Conservation (phyloP, 2,113 vertebrate genomes). For the Eleginops maclovinus region DNA sequence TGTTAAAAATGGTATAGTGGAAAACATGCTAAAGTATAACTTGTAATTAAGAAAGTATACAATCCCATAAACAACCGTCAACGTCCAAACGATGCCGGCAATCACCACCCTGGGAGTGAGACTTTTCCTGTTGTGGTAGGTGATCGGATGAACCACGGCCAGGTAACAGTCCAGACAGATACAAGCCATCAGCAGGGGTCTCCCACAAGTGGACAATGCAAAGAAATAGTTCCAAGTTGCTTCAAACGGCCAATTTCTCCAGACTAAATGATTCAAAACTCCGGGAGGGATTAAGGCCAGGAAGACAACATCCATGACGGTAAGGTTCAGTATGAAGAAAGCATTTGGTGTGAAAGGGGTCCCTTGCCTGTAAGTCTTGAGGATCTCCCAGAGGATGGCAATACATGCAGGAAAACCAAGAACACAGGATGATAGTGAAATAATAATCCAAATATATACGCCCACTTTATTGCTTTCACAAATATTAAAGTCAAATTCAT, state of each 20-base stretch:
- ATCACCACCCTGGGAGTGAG: slow-evolving; percentile 51
- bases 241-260: accelerated
- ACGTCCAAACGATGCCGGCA: slow-evolving; percentile 48
- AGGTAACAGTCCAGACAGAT: slow-evolving; percentile 75
- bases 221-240: accelerated
- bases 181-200: slow-evolving; percentile 71
- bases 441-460: slow-evolving; percentile 3
- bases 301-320: slow-evolving; percentile 65
- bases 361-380: slow-evolving; percentile 41
- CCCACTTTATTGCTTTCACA: accelerated
- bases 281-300: slow-evolving; percentile 31
- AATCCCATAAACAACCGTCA: neutral
- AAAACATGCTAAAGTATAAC: neutral
- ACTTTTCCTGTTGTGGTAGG: slow-evolving; percentile 60
- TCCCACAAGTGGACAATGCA: slow-evolving; percentile 47
- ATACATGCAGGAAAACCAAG: slow-evolving; percentile 57
- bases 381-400: slow-evolving; percentile 59
- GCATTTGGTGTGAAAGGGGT: slow-evolving; percentile 37
- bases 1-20: neutral
- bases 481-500: accelerated
- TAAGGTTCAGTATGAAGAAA: slow-evolving; percentile 62
- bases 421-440: neutral
- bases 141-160: slow-evolving; percentile 76
- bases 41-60: accelerated
- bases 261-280: slow-evolving; percentile 8